Evolutionary conservation across 2,888 invertebrate genomes (phyloP), one percentile per base, ranked within the genome.

Genomic region (Charanyca ferruginea): DNA sequence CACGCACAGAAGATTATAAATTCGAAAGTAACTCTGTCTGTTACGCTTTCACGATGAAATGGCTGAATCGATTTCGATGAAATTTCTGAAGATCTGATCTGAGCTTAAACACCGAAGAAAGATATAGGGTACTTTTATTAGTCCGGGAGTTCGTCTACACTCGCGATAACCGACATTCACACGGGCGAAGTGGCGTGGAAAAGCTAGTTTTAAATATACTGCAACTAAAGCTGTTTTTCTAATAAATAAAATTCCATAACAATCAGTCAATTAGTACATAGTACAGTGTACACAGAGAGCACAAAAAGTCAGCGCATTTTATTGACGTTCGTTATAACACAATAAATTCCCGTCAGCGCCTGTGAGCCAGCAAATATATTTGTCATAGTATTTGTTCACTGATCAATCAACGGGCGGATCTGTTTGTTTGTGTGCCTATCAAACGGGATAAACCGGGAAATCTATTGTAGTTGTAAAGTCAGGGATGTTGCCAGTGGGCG

Each of bases 351-450:
- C n/a, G 63, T 28, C 48, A 8, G n/a, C 54, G 18, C 35, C 44
- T 13, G 45, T 23, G 71, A 35, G 11, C 35, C 35, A 54, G 18
- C 45, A 20, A 77, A 79, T 65, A 59, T 65, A 58, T 68, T 64
- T 76, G 79, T 65, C 64, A 78, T 48, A 61, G 61, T 63, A 73
- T 76, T 78, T 78, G 63, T 59, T 55, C 28, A 44, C 59, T 69
- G 79, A 74, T 77, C 69, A 51, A 79, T 77, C 69, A 79, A 25
- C 58, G 57, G 45, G 13, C 52, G 16, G 61, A 79, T 65, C 79
- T 54, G 51, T 55, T 78, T 74, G 69, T 65, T 74, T 57, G 49
- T 59, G 51, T 42, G 28, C 11, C 59, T 47, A 62, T 57, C 60
- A 52, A 16, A 5, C 23, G 51, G 62, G 53, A 62, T 67, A 48